Base-by-base conservation (phyloP, 1,140 invertebrate species). In the Lordiphosa collinella region DNA sequence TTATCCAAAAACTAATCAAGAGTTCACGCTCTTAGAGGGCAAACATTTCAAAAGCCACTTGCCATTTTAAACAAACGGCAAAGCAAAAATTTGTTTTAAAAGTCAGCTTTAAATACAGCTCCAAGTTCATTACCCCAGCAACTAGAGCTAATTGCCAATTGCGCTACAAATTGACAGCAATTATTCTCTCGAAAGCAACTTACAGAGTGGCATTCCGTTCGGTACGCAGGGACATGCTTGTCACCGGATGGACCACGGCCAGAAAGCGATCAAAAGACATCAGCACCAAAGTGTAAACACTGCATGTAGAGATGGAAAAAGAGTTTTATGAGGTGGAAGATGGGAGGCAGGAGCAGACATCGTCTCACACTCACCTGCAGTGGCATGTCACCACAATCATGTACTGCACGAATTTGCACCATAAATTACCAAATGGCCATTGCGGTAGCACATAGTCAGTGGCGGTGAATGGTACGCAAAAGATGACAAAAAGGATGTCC, bases 251-350 rank as follows among this genome's bases (percentile, higher is more conserved):
- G 0, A 98, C 97, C 7, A 99, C 97, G 13, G 97, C 97, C 76
- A 99, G 91, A 89, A 97, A 99, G 62, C 97, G 92, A 89, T 99
- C 97, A 14, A 98, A 89, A 11, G 96, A 97, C 97, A 99, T 98
- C 37, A 99, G 91, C 0, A 99, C 96, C 14, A 99, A 90, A 0
- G 97, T 98, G 89, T 98, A 98, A 49, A 82, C 78, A 44, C 76
- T 82, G 58, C 9, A 65, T 38, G 34, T 12, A 8, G 9, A 52
- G 12, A 29, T 11, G 12, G 9, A 48, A 35, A 9, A 43, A n/a
- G 11, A 25, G 37, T 10, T 40, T 48, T 9, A 13, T 14, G 22
- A 22, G 5, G 8, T 8, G 38, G 1, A 97, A 96, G 71, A n/a
- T n/a, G n/a, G n/a, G n/a, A n/a, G 94, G 96, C 9, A 35, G 16